A percentile compares a stretch with the other conserved stretches of the same genome.
Evolutionary conservation across 2,888 invertebrate genomes (phyloP).

Genomic region (Sicus ferrugineus): DNA sequence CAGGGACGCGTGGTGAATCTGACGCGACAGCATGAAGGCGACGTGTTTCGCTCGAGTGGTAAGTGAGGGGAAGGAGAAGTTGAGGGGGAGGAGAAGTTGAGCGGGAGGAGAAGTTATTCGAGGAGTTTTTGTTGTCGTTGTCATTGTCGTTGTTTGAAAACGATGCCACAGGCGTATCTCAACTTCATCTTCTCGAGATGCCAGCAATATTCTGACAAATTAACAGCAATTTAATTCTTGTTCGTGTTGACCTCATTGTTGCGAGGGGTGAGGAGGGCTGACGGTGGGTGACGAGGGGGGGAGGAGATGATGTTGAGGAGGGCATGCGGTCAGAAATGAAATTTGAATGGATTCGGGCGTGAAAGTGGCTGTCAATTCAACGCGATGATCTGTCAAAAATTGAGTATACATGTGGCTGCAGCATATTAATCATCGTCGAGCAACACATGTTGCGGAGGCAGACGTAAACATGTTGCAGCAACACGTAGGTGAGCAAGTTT

Average conservation of each 20-base stretch:
- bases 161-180: too few relatives aligned
- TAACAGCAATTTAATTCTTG: too few relatives aligned
- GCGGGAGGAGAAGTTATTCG: not conserved
- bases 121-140: not conserved
- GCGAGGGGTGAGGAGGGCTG: too few relatives aligned
- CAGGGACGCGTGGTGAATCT: slow-evolving; percentile 60
- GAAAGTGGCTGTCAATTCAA: not conserved
- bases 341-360: not conserved
- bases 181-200: too few relatives aligned
- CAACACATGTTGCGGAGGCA: too few relatives aligned
- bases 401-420: not conserved
- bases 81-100: not conserved
- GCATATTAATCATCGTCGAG: too few relatives aligned
- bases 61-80: slow-evolving; percentile 42
- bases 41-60: slow-evolving; percentile 63
- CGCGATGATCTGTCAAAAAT: slow-evolving; percentile 4
- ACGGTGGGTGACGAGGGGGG: too few relatives aligned
- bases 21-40: slow-evolving; percentile 64
- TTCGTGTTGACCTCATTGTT: too few relatives aligned
- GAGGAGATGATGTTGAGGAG: not conserved
- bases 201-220: too few relatives aligned
- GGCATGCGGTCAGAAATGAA: too few relatives aligned
- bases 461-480: too few relatives aligned
- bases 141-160: not conserved
- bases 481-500: too few relatives aligned